Evolutionary conservation across 1,140 invertebrate species (phyloP).

Genomic region (Temnothorax curvispinosus): DNA sequence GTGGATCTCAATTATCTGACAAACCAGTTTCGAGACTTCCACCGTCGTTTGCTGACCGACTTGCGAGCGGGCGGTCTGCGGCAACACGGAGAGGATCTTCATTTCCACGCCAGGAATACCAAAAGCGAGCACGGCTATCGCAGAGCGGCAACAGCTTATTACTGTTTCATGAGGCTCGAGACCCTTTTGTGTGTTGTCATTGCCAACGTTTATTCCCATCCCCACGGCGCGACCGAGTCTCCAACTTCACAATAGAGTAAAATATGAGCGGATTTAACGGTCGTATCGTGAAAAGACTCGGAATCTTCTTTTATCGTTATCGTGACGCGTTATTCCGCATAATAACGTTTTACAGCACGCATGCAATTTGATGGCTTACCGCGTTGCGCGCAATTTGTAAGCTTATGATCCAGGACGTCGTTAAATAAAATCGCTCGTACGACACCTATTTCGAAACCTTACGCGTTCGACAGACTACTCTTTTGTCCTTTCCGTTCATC

Average conservation of each 20-base stretch:
- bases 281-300: neutral
- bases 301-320: neutral
- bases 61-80: constrained; percentile 29
- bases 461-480: neutral
- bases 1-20: constrained; percentile 61
- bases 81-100: constrained; percentile 57
- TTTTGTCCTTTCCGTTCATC: neutral
- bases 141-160: constrained; percentile 55
- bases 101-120: constrained; percentile 52
- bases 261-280: constrained; percentile 28
- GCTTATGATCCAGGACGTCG: neutral
- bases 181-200: neutral
- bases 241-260: constrained; percentile 15
- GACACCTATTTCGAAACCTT: neutral
- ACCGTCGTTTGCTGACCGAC: constrained; percentile 60
- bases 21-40: constrained; percentile 59
- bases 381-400: neutral
- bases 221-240: neutral
- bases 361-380: constrained; percentile 6
- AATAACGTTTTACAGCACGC: constrained; percentile 24
- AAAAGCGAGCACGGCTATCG: constrained; percentile 23
- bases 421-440: constrained; percentile 20
- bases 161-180: constrained; percentile 32
- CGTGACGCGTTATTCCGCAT: neutral
- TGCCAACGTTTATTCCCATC: constrained; percentile 6